These are phyloP conservation scores for Odontomachus brunneus DNA, from an alignment of 1,140 invertebrate species.

Conservation along the genomic window DNA sequence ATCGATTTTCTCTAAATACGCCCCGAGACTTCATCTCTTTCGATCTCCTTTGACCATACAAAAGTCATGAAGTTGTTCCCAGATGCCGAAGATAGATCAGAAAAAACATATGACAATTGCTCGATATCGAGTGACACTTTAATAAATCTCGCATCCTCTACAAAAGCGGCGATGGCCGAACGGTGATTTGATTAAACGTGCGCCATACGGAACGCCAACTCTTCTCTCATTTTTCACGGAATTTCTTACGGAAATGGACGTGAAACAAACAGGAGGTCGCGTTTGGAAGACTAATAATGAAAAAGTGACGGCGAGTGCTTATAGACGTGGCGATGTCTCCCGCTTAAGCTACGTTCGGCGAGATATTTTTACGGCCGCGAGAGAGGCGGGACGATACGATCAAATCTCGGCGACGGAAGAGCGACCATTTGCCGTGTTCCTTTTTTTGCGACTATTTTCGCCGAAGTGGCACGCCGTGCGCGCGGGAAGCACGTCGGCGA, in stretches of 20 bases:
- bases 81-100: neutral
- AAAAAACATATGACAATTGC: neutral
- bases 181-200: neutral
- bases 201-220: too few species aligned
- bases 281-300: neutral
- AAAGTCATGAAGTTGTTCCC: neutral
- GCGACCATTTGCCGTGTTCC: conserved; percentile 14
- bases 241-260: neutral
- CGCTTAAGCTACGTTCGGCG: neutral
- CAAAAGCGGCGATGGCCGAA: neutral
- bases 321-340: neutral
- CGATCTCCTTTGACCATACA: neutral
- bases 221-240: too few species aligned
- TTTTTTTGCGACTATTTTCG: conserved; percentile 13
- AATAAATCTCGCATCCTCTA: neutral
- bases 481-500: conserved; percentile 22
- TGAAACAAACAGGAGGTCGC: neutral
- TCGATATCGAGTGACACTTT: neutral
- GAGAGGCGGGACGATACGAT: neutral
- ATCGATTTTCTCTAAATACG: neutral
- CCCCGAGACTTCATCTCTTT: neutral
- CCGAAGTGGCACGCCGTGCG: neutral
- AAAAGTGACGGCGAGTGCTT: conserved; percentile 11
- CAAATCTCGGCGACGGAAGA: conserved; percentile 29
- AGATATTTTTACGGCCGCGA: neutral